Base-by-base conservation (phyloP, 1,140 invertebrate genomes). In the Schlechtendalia chinensis region DNA sequence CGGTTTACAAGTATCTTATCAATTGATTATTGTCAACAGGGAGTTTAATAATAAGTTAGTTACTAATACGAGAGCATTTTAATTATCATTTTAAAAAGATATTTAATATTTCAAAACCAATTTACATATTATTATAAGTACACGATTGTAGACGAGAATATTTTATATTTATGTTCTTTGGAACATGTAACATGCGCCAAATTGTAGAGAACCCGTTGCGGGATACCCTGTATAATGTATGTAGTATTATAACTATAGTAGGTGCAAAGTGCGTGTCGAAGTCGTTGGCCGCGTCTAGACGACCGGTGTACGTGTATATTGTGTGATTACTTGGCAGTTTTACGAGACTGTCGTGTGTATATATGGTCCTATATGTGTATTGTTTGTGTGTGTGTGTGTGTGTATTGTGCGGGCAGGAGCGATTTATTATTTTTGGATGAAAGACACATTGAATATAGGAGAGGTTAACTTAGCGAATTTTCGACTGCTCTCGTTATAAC, bases 211-310 rank as follows among this genome's bases (percentile, higher is more conserved):
- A 56, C 32, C 19, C 5, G 32, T 24, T 45, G 29, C 14, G 19
- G 32, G 12, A 22, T 14, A 39, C 47, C 16, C 11, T 71, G 16
- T 24, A 27, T 27, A 27, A 71, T 32, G 27, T 39, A 58, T 59
- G 53, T 58, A n/a, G n/a, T n/a, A n/a, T n/a, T n/a, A 39, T 39
- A 39, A 39, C 32, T 39, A n/a, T n/a, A n/a, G 56, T 77, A 77
- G 72, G 72, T 77, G 72, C 72, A 77, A 77, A 59, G 32, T 77
- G 72, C 72, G 72, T 77, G 56, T 56, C 72, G 39, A 59, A 77
- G 72, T 77, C 72, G 72, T 74, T 74, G 71, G 71, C 71, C 29
- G 27, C 53, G 71, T 77, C 72, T 77, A 77, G 72, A 77, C 72
- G 72, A 27, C n/a, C 72, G 19, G 45, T 69, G 65, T n/a, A 6